Percentiles rank a stretch among this genome's conserved stretches.
These are phyloP conservation scores for Athalia cordata DNA, from an alignment of 2,888 invertebrate species.

Conservation along the genomic window DNA sequence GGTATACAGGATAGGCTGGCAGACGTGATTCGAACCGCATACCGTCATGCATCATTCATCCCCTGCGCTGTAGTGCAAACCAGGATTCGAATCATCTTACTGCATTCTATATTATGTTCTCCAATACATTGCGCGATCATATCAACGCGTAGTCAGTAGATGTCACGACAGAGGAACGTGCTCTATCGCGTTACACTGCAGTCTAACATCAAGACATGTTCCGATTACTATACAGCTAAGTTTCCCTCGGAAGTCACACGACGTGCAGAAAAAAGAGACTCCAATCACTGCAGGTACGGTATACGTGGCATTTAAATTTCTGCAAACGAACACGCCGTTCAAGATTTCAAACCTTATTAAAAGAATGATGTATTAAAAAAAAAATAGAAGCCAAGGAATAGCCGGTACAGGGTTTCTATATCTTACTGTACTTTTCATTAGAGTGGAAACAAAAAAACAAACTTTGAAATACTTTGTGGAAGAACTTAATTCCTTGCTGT, in stretches of 20 bases:
- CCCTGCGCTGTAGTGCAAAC: constrained; percentile 32
- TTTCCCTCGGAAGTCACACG: background rate
- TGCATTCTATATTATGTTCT: constrained; percentile 20
- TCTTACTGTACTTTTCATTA: no score
- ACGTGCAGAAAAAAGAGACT: no score
- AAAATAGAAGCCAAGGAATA: no score
- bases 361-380: no score
- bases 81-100: constrained; percentile 40
- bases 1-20: constrained; percentile 25
- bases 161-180: constrained; percentile 2
- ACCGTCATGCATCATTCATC: constrained; percentile 47
- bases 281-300: no score
- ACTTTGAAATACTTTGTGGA: no score
- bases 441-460: no score
- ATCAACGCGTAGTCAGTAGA: background rate
- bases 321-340: no score
- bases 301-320: no score
- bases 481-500: no score
- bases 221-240: background rate
- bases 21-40: constrained; percentile 45
- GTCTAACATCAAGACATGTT: background rate
- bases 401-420: no score
- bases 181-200: background rate
- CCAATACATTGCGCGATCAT: constrained; percentile 23
- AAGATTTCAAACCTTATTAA: no score